Evolutionary conservation across 2,113 vertebrate species (phyloP).

Genomic region (Harpagus bidentatus): DNA sequence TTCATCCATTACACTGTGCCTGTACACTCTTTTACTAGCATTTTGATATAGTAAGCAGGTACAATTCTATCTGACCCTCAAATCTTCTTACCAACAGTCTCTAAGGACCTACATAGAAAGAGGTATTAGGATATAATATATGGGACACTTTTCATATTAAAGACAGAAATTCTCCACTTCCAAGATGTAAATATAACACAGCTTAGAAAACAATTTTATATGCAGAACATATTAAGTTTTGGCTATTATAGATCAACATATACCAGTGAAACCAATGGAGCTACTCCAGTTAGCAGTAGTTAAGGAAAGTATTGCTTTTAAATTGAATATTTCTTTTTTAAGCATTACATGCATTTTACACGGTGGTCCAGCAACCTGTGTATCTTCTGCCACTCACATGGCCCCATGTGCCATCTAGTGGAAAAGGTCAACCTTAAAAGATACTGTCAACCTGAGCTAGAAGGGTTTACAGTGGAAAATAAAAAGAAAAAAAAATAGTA

Average conservation of each 20-base stretch:
- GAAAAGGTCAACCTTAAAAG: conserved; percentile 50
- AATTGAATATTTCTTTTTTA: neutral
- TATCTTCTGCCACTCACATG: neutral
- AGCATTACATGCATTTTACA: neutral
- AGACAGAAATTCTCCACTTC: neutral
- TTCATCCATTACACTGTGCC: neutral
- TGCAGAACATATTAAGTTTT: neutral
- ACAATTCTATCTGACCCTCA: neutral
- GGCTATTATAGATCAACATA: neutral
- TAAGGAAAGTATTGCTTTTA: neutral
- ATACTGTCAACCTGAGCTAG: neutral
- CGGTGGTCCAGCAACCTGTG: neutral
- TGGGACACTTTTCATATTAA: neutral
- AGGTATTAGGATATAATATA: neutral
- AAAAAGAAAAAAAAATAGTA: neutral
- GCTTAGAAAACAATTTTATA: neutral
- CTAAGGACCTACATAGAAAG: neutral
- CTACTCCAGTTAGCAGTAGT: neutral
- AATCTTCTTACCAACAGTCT: neutral
- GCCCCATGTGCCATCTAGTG: conserved; percentile 61
- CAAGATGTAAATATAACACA: neutral
- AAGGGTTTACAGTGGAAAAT: neutral
- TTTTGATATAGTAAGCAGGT: neutral
- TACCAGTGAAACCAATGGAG: neutral
- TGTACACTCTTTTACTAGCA: neutral